phyloP scores from a whole-genome alignment of 2,797 vertebrate species.

The Gallirallus australis region DNA sequence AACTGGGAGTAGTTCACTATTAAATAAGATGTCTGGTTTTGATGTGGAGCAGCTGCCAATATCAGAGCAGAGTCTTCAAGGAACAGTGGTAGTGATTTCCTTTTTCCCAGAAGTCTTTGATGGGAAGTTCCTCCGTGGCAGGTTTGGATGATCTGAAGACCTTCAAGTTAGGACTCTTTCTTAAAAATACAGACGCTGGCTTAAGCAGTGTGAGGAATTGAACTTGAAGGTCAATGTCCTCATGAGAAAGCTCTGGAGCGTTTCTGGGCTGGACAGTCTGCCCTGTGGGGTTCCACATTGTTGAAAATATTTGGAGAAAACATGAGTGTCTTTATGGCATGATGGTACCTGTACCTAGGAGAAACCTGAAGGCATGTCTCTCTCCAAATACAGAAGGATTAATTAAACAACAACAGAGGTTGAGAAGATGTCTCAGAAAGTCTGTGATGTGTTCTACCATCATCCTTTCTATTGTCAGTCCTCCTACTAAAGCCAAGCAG shows the following conservation, averaged over 20 bases:
- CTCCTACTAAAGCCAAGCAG: not conserved
- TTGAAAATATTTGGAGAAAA: not conserved
- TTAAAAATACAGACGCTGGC: not conserved
- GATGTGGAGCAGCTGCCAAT: not conserved
- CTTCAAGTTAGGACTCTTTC: not conserved
- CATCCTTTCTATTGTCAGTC: not conserved
- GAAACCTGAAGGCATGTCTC: not conserved
- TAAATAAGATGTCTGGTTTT: not conserved
- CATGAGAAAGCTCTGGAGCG: not conserved
- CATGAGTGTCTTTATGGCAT: not conserved
- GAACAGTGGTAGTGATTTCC: not conserved
- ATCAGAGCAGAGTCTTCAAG: not conserved
- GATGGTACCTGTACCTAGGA: not conserved
- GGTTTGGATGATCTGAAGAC: not conserved
- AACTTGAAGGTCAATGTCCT: not conserved
- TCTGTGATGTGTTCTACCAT: not conserved
- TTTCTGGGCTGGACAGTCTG: not conserved
- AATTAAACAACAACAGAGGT: not conserved
- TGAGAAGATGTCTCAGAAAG: not conserved
- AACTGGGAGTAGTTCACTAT: not conserved
- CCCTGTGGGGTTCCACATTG: not conserved
- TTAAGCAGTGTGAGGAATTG: not conserved
- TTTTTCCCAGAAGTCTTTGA: not conserved
- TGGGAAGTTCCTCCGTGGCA: not conserved
- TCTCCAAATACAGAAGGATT: not conserved